Evolutionary conservation across 2,797 vertebrate species (phyloP).

Genomic region (Lerista edwardsae): DNA sequence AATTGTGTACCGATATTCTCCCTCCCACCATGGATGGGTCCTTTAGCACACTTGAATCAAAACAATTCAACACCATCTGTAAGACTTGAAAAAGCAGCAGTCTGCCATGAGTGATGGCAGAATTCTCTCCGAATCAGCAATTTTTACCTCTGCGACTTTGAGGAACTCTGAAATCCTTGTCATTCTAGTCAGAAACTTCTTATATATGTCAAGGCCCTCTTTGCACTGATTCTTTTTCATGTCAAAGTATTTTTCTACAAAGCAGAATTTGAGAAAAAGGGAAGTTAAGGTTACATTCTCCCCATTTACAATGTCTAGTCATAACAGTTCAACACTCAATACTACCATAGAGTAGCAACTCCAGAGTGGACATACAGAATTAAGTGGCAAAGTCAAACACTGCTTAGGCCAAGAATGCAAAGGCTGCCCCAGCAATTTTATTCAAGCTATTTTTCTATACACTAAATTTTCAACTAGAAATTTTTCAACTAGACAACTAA

Average conservation of each 20-base stretch:
- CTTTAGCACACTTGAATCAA: background rate
- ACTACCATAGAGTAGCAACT: background rate
- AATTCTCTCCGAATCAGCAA: background rate
- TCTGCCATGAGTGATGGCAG: background rate
- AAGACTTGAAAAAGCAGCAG: background rate
- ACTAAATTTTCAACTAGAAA: background rate
- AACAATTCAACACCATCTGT: background rate
- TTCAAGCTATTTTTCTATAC: background rate
- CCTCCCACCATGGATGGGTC: background rate
- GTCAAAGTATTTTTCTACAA: constrained; percentile 97
- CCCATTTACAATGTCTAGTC: background rate
- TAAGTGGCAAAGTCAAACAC: too few species aligned
- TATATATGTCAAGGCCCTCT: constrained; percentile 98
- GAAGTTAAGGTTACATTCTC: background rate
- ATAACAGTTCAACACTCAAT: background rate
- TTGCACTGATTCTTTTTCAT: constrained; percentile 99
- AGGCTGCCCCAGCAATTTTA: background rate
- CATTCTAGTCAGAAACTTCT: constrained; percentile 99
- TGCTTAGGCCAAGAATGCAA: too few species aligned
- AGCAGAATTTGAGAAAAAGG: constrained; percentile 46
- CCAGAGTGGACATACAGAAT: background rate
- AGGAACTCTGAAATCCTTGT: constrained; percentile 98
- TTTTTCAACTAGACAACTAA: too few species aligned
- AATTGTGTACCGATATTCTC: background rate
- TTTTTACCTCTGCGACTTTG: constrained; percentile 97